Conservation (phyloP, 2,888 invertebrate genomes). For the Sclerodermus sp. region DNA sequence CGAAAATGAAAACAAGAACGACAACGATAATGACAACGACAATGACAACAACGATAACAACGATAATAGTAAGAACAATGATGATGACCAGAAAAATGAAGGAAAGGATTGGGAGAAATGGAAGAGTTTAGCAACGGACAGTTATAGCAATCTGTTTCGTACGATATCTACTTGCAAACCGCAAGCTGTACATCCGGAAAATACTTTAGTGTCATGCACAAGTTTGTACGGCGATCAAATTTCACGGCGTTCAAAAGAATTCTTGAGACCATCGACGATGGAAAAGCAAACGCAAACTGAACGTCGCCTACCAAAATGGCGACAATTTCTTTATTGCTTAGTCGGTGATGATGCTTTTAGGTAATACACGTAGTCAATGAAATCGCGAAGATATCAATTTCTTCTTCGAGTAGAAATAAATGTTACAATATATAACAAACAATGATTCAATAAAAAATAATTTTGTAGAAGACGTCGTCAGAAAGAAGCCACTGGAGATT, state of each 20-base stretch:
- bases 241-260: conserved; percentile 4
- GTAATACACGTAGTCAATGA: too few species aligned
- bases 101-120: conserved; percentile 82
- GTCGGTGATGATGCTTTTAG: conserved; percentile 75
- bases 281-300: conserved; percentile 85
- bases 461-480: conserved; percentile 66
- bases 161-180: conserved; percentile 41
- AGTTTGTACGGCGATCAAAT: too few species aligned
- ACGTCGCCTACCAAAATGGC: conserved; percentile 72
- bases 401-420: too few species aligned
- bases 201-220: conserved; percentile 8
- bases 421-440: neutral
- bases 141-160: conserved; percentile 37
- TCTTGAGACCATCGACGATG: conserved; percentile 64
- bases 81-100: conserved; percentile 50
- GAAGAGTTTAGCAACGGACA: conserved; percentile 45
- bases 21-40: too few species aligned
- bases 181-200: conserved; percentile 46
- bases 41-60: too few species aligned
- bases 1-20: too few species aligned
- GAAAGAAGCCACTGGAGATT: conserved; percentile 66
- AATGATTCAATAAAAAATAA: neutral
- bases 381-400: too few species aligned
- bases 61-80: too few species aligned
- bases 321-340: conserved; percentile 79